Conservation (phyloP, 1,140 invertebrate genomes). For the Drosophila ironensis region DNA sequence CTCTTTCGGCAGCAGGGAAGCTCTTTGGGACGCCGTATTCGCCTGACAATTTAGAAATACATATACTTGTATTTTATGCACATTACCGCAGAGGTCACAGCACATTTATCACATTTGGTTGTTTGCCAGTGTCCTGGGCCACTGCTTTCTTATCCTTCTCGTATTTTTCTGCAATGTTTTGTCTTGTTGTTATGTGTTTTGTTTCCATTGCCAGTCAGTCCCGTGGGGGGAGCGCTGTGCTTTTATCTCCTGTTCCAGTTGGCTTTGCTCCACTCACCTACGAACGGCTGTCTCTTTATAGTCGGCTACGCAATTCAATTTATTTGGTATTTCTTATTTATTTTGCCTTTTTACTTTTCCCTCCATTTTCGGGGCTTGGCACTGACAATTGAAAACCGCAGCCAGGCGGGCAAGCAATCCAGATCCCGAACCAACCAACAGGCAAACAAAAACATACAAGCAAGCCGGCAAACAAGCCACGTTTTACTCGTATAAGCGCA, state of each 20-base stretch:
- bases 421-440: conserved; percentile 9
- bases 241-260: conserved; percentile 39
- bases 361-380: conserved; percentile 31
- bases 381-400: conserved; percentile 67
- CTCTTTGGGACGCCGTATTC: background rate
- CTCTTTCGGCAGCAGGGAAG: conserved; percentile 8
- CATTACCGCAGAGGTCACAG: conserved; percentile 58
- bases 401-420: conserved; percentile 4
- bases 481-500: conserved; percentile 36
- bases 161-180: conserved; percentile 30
- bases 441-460: conserved; percentile 20
- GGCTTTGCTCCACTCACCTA: conserved; percentile 58
- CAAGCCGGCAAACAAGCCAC: conserved; percentile 40
- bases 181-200: no score
- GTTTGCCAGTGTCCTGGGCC: conserved; percentile 8
- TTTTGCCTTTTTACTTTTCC: conserved; percentile 42
- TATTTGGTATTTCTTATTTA: conserved; percentile 71
- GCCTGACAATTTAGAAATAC: conserved; percentile 45
- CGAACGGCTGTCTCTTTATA: conserved; percentile 60
- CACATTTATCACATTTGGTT: conserved; percentile 61
- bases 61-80: conserved; percentile 24
- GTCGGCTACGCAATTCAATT: conserved; percentile 67
- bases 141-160: background rate
- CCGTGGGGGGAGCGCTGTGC: conserved; percentile 10
- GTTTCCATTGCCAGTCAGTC: conserved; percentile 7